Percentiles rank a stretch among this genome's conserved stretches.
Evolutionary conservation across 2,888 invertebrate genomes (phyloP).

Genomic region (Lapara coniferarum): DNA sequence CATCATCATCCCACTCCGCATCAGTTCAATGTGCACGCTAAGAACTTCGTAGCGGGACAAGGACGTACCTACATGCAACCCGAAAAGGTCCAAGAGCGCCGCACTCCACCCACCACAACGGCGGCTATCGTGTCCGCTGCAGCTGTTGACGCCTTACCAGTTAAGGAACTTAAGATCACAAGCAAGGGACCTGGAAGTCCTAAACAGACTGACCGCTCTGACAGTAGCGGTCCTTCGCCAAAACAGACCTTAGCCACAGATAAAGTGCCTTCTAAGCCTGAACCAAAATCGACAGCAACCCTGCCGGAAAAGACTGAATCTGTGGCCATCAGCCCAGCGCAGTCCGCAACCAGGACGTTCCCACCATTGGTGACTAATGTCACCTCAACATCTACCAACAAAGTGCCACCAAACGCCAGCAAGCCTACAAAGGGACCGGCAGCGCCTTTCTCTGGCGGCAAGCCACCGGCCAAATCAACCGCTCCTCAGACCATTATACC

Average conservation of each 20-base stretch:
- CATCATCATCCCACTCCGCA: conserved; percentile 65
- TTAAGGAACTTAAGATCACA: conserved; percentile 75
- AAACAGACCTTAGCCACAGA: conserved; percentile 57
- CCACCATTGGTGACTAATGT: conserved; percentile 50
- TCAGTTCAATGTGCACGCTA: conserved; percentile 80
- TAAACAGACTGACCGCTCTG: conserved; percentile 61
- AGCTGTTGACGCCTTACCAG: conserved; percentile 65
- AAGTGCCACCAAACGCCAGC: conserved; percentile 57
- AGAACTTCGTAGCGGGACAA: conserved; percentile 77
- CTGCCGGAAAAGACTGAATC: conserved; percentile 51
- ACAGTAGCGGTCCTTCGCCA: conserved; percentile 43
- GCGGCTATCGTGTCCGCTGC: conserved; percentile 48
- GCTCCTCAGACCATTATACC: conserved; percentile 75
- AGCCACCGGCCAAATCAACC: conserved; percentile 71
- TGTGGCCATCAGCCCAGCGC: conserved; percentile 40
- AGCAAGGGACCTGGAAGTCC: conserved; percentile 67
- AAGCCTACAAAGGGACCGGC: conserved; percentile 72
- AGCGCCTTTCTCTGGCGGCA: conserved; percentile 75
- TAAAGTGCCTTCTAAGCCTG: conserved; percentile 61
- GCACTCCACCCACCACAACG: conserved; percentile 50
- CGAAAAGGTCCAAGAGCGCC: conserved; percentile 63
- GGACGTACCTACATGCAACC: conserved; percentile 57
- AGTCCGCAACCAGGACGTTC: conserved; percentile 56
- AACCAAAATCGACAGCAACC: conserved; percentile 67
- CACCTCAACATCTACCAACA: conserved; percentile 54